Evolutionary conservation across 1,140 invertebrate species (phyloP), one percentile per base, ranked within the genome.

Genomic region (Pseudomyrmex dendroicus): DNA sequence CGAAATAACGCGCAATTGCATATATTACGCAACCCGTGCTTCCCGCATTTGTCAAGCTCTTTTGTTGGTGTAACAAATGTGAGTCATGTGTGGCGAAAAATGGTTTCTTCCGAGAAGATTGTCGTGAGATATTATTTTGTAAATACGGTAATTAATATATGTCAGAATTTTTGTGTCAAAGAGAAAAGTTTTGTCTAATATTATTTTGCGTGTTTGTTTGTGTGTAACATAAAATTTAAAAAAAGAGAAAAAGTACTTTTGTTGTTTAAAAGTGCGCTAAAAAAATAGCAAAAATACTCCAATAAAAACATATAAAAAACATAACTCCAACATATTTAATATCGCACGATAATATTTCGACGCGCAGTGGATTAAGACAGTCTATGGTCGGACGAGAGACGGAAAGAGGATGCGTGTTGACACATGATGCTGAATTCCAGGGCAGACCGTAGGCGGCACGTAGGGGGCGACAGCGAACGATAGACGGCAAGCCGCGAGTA

Each of bases 371-470:
- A 88, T 89, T 86, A 84, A 67, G 76, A 22, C 35, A 63, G 74
- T 57, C 61, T 77, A 48, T 52, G 15, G 56, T 13, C 57, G 48
- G 61, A 20, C 46, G 57, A 44, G 54, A 59, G 35, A 59, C 44
- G 74, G 67, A 86, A 77, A 50, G 72, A 35, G 35, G 35, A 72
- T 67, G 74, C 59, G 17, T 70, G 82, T 88, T 88, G 88, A 88
- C 84, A 86, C 67, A 82, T 63, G 66, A 85, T 62, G 56, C 17
- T 20, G 25, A 76, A 63, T 86, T 67, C 66, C 62, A 76, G 12
- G 77, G 8, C 46, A 72, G 48, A 9, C n/a, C 35, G 48, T 61
- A 59, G 73, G 64, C 25, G 35, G 12, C 25, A 22, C 44, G 54
- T 25, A 52, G 62, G 35, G 25, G 3, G 54, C 46, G 83, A 68